Conservation (phyloP, 2,113 vertebrate genomes). For the Epinephelus moara region DNA sequence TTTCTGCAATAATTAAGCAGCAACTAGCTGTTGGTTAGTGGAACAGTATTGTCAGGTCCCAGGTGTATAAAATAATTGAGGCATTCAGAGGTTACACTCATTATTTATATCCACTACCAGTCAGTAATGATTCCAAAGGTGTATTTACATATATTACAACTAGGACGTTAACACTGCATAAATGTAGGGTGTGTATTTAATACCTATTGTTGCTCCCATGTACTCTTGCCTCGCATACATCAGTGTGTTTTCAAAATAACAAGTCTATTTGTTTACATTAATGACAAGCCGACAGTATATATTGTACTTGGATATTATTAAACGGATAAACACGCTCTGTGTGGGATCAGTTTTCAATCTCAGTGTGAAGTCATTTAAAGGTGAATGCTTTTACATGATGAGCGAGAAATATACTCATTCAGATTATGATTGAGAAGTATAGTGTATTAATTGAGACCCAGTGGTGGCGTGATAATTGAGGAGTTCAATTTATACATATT, state of each 20-base stretch:
- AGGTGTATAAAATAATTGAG: constrained; percentile 41
- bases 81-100: constrained; percentile 12
- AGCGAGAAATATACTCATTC: constrained; percentile 60
- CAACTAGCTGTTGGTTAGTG: constrained; percentile 11
- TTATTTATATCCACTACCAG: constrained; percentile 36
- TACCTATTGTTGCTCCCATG: not conserved
- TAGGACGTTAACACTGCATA: not conserved
- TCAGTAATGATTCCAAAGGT: constrained; percentile 22
- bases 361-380: constrained; percentile 56
- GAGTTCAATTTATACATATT: constrained; percentile 79
- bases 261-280: not conserved
- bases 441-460: constrained; percentile 69
- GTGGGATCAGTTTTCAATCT: constrained; percentile 18
- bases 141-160: constrained; percentile 45
- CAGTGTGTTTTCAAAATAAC: constrained; percentile 3
- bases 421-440: constrained; percentile 54
- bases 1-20: constrained; percentile 23
- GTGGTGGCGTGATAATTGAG: constrained; percentile 71
- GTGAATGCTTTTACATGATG: constrained; percentile 50
- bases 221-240: constrained; percentile 1
- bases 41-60: constrained; percentile 15
- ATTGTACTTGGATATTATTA: constrained; percentile 13
- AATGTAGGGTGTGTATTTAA: not conserved
- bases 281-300: not conserved
- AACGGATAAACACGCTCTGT: constrained; percentile 34